These are phyloP conservation scores for Gymnoscopelus microlampas DNA, from an alignment of 2,797 vertebrate genomes.

Conservation along the genomic window DNA sequence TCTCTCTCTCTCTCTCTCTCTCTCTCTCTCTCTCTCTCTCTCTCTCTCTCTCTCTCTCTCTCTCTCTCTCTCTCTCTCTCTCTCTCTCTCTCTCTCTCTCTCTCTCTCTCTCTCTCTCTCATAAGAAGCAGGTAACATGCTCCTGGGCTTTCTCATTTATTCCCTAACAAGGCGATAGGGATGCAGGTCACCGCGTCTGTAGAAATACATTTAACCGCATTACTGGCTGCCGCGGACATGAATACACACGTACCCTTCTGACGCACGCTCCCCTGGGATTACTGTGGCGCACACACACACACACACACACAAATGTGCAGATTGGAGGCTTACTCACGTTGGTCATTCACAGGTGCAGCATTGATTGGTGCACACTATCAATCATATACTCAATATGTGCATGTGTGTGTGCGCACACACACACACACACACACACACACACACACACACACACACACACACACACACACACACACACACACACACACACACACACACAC, in stretches of 20 bases:
- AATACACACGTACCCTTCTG: conserved; percentile 47
- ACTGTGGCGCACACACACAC: conserved; percentile 23
- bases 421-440: neutral
- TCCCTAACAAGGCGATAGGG: conserved; percentile 56
- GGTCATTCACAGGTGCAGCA: no score
- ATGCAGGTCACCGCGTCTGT: conserved; percentile 65
- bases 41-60: no score
- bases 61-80: no score
- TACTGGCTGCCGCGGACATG: conserved; percentile 54
- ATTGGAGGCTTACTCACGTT: no score
- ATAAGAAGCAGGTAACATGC: conserved; percentile 21
- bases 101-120: conserved; percentile 20
- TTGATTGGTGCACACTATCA: no score
- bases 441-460: neutral
- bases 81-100: neutral
- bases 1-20: no score
- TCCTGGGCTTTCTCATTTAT: conserved; percentile 40
- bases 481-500: neutral
- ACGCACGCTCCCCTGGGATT: conserved; percentile 32
- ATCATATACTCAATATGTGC: no score
- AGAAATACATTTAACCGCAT: conserved; percentile 67
- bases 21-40: neutral
- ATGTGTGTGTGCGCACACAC: conserved; percentile 21
- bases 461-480: conserved; percentile 2
- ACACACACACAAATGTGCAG: conserved; percentile 11